phyloP scores from a whole-genome alignment of 1,140 invertebrate genomes.

The Teleogryllus occipitalis region DNA sequence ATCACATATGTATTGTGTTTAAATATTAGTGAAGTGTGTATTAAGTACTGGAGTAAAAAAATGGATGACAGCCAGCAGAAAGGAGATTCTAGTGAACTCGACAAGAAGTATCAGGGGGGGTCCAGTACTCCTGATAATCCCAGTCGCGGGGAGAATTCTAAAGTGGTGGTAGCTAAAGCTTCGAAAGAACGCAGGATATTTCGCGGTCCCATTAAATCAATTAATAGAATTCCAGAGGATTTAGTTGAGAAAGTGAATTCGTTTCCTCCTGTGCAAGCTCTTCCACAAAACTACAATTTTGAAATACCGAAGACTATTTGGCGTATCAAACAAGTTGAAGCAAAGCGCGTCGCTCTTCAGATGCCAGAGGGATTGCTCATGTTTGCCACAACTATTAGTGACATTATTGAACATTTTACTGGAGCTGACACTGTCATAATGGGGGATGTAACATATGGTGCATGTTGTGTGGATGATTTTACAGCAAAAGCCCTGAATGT shows the following conservation, averaged over 20 bases:
- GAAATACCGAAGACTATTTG: conserved; percentile 98
- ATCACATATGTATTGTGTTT: too few relatives aligned
- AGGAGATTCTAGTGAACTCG: too few relatives aligned
- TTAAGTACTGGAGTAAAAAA: too few relatives aligned
- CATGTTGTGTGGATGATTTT: conserved; percentile 98
- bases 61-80: too few relatives aligned
- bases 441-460: conserved; percentile 98
- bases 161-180: conserved; percentile 59
- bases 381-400: conserved; percentile 86
- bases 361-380: conserved; percentile 87
- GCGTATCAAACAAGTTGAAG: conserved; percentile 73
- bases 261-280: conserved; percentile 56
- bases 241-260: conserved; percentile 71
- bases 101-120: too few relatives aligned
- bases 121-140: too few relatives aligned
- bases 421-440: conserved; percentile 92
- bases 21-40: too few relatives aligned
- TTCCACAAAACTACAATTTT: conserved; percentile 97
- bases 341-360: conserved; percentile 88
- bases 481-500: conserved; percentile 84
- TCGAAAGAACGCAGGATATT: conserved; percentile 69
- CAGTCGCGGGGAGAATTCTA: neutral
- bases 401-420: conserved; percentile 92
- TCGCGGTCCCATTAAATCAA: conserved; percentile 53
- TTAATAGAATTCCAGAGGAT: conserved; percentile 71